These are phyloP conservation scores for Tenualosa thibaudeaui DNA, from an alignment of 2,797 vertebrate species.

Conservation along the genomic window DNA sequence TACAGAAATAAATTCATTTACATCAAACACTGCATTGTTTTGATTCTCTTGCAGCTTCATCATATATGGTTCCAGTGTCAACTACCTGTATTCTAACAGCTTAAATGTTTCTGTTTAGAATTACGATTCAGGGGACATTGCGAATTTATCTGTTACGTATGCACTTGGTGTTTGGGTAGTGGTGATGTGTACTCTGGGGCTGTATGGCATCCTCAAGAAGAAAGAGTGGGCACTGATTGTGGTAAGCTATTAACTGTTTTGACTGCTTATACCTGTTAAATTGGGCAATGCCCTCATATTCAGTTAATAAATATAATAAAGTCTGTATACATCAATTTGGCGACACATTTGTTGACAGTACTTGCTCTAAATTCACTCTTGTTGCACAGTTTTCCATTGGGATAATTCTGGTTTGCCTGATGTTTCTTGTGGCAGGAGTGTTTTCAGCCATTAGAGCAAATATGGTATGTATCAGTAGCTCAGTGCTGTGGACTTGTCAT, in stretches of 20 bases:
- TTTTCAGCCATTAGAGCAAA: background rate
- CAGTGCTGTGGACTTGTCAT: background rate
- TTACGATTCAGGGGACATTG: background rate
- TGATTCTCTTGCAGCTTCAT: too few species aligned
- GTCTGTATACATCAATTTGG: too few species aligned
- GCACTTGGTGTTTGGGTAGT: background rate
- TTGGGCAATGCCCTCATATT: background rate
- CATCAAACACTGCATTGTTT: too few species aligned
- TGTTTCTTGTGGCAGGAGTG: background rate
- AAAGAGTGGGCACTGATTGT: constrained; percentile 11
- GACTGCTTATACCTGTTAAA: background rate
- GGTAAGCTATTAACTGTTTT: background rate
- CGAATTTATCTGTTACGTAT: background rate
- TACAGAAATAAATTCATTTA: too few species aligned
- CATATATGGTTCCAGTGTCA: too few species aligned
- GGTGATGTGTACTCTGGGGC: background rate
- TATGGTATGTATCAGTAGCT: background rate
- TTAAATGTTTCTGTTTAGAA: background rate
- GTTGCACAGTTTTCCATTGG: background rate
- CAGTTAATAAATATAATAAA: too few species aligned
- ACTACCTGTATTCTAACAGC: background rate
- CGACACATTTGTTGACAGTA: background rate
- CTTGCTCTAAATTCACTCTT: background rate
- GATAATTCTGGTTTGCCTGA: background rate
- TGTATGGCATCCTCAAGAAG: background rate